Conservation (phyloP, 2,113 vertebrate species). For the Cebus imitator region DNA sequence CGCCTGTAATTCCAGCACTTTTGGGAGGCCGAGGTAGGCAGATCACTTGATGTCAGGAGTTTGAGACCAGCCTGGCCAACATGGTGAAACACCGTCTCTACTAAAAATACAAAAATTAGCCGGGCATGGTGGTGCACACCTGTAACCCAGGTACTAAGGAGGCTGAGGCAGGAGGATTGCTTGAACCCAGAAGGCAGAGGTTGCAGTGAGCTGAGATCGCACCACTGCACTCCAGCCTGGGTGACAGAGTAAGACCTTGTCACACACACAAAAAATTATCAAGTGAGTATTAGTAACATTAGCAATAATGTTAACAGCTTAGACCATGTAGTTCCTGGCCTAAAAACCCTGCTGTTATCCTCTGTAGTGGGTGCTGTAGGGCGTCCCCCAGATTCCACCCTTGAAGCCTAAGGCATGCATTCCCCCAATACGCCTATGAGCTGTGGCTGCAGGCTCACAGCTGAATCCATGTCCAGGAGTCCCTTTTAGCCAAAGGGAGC, state of each 20-base stretch:
- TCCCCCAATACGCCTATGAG: too few species aligned
- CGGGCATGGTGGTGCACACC: background rate
- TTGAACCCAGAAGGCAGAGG: background rate
- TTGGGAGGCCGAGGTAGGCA: background rate
- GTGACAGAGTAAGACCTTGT: background rate
- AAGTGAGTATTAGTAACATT: too few species aligned
- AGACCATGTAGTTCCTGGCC: too few species aligned
- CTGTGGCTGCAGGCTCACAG: too few species aligned
- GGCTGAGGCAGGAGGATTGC: background rate
- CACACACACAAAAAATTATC: background rate
- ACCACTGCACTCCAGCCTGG: background rate
- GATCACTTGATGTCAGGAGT: background rate
- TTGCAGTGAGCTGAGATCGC: background rate
- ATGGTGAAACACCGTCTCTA: background rate
- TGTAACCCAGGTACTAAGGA: background rate
- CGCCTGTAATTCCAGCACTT: background rate
- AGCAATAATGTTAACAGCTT: too few species aligned
- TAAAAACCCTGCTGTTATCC: too few species aligned
- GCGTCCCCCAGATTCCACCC: too few species aligned
- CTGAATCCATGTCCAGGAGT: too few species aligned
- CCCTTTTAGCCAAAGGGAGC: too few species aligned
- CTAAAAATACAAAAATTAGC: background rate
- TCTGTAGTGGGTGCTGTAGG: too few species aligned
- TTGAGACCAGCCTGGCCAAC: background rate
- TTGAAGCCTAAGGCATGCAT: too few species aligned